These are phyloP conservation scores for Clivina fossor DNA, from an alignment of 2,888 invertebrate species.

Conservation along the genomic window DNA sequence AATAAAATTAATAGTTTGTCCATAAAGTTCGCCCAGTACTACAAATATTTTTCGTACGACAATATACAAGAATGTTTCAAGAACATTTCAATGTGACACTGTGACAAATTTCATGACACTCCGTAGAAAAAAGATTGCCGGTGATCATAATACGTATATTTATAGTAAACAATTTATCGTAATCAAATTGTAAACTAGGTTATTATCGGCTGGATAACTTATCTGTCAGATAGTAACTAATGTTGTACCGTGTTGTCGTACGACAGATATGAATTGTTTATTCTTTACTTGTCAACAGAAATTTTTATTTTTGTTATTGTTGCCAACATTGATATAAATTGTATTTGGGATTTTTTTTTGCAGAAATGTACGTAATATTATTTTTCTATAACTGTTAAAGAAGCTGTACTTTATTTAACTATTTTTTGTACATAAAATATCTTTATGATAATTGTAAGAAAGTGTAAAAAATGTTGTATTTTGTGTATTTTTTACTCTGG, in stretches of 20 bases:
- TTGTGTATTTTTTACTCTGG: too few relatives aligned
- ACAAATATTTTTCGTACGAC: too few relatives aligned
- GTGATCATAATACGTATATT: constrained; percentile 28
- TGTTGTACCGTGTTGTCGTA: neutral
- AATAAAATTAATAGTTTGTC: too few relatives aligned
- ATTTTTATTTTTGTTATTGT: constrained; percentile 5
- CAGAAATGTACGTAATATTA: neutral
- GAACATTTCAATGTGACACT: too few relatives aligned
- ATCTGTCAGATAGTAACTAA: constrained; percentile 1
- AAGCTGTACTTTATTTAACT: too few relatives aligned
- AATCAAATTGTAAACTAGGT: constrained; percentile 27
- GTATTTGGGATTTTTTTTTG: neutral
- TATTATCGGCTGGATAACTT: constrained; percentile 3
- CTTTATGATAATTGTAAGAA: too few relatives aligned
- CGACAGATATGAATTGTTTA: constrained; percentile 15
- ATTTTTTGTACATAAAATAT: too few relatives aligned
- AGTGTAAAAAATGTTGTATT: too few relatives aligned
- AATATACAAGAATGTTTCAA: too few relatives aligned
- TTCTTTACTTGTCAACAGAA: neutral
- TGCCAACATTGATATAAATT: neutral
- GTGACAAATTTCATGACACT: constrained; percentile 27
- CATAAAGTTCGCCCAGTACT: too few relatives aligned
- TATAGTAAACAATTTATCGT: constrained; percentile 30
- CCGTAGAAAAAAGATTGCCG: too few relatives aligned
- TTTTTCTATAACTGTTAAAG: too few relatives aligned